phyloP scores from a whole-genome alignment of 1,140 invertebrate genomes.

The Nasonia longicornis region DNA sequence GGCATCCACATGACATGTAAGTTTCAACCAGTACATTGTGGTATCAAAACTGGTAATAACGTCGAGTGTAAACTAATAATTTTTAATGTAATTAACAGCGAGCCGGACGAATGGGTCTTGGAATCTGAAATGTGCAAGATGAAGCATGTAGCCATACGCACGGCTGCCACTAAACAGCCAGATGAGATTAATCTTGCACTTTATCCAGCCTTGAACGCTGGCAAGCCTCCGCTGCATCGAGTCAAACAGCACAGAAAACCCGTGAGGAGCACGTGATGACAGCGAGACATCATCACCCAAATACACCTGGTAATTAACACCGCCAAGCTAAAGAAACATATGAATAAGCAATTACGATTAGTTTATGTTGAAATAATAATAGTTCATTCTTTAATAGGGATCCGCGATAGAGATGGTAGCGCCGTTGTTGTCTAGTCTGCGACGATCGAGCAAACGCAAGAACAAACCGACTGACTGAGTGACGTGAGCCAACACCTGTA shows the following conservation, averaged over 20 bases:
- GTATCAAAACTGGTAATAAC: not conserved
- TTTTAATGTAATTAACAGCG: constrained; percentile 58
- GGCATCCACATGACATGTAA: constrained; percentile 80
- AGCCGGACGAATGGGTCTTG: constrained; percentile 75
- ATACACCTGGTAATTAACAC: constrained; percentile 5
- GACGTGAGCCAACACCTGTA: constrained; percentile 24
- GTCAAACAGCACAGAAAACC: constrained; percentile 65
- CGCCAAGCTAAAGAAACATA: not conserved
- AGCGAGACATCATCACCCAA: not conserved
- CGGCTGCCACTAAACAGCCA: constrained; percentile 62
- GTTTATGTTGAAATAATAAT: not conserved
- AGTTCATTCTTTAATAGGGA: constrained; percentile 6
- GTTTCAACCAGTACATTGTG: constrained; percentile 53
- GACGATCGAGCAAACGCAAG: constrained; percentile 52
- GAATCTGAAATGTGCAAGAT: constrained; percentile 71
- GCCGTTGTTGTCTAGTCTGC: constrained; percentile 54
- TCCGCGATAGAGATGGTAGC: constrained; percentile 35
- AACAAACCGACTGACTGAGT: constrained; percentile 47
- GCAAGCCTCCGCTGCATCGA: constrained; percentile 49
- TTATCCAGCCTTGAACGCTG: constrained; percentile 60
- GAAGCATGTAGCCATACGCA: constrained; percentile 70
- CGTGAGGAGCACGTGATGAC: constrained; percentile 61
- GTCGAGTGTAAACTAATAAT: not conserved
- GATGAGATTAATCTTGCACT: constrained; percentile 62
- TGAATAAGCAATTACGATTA: not conserved